Percentiles rank a stretch among this genome's conserved stretches.
Evolutionary conservation across 1,140 invertebrate genomes (phyloP).

Genomic region (Drosophila repletoides): DNA sequence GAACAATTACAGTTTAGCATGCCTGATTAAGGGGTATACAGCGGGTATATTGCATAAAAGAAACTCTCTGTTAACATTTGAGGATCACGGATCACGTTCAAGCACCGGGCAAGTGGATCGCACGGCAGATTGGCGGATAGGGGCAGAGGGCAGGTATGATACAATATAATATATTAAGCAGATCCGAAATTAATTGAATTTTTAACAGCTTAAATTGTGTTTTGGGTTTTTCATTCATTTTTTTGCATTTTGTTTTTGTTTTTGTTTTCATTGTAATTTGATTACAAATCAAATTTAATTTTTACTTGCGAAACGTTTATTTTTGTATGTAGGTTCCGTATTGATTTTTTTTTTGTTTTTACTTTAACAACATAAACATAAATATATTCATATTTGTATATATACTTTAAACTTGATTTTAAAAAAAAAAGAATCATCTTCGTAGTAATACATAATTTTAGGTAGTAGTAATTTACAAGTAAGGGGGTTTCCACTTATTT

Average conservation of each 20-base stretch:
- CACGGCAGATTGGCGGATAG: too few species aligned
- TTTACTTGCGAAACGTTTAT: slow-evolving; percentile 26
- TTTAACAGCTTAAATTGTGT: slow-evolving; percentile 54
- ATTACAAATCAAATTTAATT: slow-evolving; percentile 67
- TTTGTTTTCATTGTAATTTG: slow-evolving; percentile 66
- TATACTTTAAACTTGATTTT: slow-evolving; percentile 53
- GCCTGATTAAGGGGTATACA: slow-evolving; percentile 8
- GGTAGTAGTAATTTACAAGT: slow-evolving; percentile 75
- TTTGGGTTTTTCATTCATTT: too few species aligned
- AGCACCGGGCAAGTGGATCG: neutral
- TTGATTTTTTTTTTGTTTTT: slow-evolving; percentile 43
- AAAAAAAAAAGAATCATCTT: slow-evolving; percentile 69
- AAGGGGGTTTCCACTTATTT: slow-evolving; percentile 55
- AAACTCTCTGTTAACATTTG: slow-evolving; percentile 24
- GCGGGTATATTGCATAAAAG: neutral
- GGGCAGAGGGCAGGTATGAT: too few species aligned
- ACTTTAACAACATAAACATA: slow-evolving; percentile 76
- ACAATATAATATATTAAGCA: slow-evolving; percentile 22
- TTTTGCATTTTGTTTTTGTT: slow-evolving; percentile 49
- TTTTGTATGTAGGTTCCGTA: slow-evolving; percentile 24
- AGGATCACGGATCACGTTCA: slow-evolving; percentile 29
- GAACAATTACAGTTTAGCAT: slow-evolving; percentile 6
- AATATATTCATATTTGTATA: slow-evolving; percentile 58
- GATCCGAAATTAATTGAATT: slow-evolving; percentile 23
- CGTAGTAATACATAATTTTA: slow-evolving; percentile 64